Conservation (phyloP, 2,797 vertebrate species). For the Lacerta viridis region DNA sequence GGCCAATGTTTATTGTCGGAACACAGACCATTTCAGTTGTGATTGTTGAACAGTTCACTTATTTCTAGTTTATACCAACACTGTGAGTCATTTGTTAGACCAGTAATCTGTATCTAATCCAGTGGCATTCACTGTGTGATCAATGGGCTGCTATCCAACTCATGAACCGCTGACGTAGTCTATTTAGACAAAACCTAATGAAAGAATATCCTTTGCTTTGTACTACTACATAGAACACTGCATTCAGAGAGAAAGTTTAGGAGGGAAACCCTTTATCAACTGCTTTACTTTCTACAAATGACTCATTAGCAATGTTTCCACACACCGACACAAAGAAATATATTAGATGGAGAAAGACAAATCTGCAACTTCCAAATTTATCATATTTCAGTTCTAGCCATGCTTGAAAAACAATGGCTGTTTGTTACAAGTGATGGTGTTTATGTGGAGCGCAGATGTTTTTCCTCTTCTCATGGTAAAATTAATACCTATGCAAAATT, state of each 20-base stretch:
- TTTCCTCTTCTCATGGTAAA: not conserved
- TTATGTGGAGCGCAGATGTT: not conserved
- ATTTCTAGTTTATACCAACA: not conserved
- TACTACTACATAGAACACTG: accelerated
- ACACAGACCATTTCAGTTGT: not conserved
- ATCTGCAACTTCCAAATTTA: slow-evolving; percentile 9
- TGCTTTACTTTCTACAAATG: slow-evolving; percentile 7
- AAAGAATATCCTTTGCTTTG: slow-evolving; percentile 18
- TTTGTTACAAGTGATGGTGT: not conserved
- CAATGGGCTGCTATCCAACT: not conserved
- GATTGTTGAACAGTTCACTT: not conserved
- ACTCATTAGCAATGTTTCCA: slow-evolving; percentile 19
- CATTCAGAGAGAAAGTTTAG: slow-evolving; percentile 6
- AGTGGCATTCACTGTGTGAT: slow-evolving; percentile 8
- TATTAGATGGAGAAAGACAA: slow-evolving; percentile 1
- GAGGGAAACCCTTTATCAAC: not conserved
- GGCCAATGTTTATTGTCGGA: not conserved
- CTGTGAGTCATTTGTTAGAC: not conserved
- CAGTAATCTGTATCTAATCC: not conserved
- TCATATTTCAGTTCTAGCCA: not conserved
- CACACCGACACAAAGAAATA: slow-evolving; percentile 10
- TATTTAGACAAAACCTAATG: accelerated
- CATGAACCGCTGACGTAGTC: slow-evolving; percentile 13
- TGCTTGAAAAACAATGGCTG: not conserved
- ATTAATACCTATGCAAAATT: not conserved